A percentile compares a stretch with the other conserved stretches of the same genome.
These are phyloP conservation scores for Drosophila longiperda DNA, from an alignment of 2,888 invertebrate genomes.

Conservation along the genomic window DNA sequence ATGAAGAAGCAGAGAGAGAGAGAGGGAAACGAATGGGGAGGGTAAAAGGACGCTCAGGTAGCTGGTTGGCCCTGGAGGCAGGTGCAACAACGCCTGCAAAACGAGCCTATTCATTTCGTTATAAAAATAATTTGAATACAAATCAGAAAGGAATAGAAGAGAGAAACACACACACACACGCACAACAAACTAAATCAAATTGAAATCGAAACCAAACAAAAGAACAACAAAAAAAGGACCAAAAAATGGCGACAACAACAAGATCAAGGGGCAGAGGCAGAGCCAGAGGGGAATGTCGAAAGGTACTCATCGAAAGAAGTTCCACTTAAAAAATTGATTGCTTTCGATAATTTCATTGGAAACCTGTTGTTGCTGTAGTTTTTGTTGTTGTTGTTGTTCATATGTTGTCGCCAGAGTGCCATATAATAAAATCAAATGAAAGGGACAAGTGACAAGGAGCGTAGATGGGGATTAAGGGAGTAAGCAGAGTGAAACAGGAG, in stretches of 20 bases:
- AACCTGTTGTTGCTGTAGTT: slow-evolving; percentile 60
- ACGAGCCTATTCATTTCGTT: slow-evolving; percentile 62
- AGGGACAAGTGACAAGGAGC: slow-evolving; percentile 48
- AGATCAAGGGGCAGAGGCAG: neutral
- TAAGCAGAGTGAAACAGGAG: neutral
- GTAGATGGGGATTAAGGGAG: neutral
- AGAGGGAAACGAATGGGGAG: neutral
- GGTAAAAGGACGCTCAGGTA: slow-evolving; percentile 51
- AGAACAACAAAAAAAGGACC: slow-evolving; percentile 39
- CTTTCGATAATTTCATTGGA: slow-evolving; percentile 78
- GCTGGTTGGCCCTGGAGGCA: slow-evolving; percentile 27
- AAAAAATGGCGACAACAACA: slow-evolving; percentile 7
- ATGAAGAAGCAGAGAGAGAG: neutral
- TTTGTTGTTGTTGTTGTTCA: slow-evolving; percentile 37
- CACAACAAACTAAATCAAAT: slow-evolving; percentile 53
- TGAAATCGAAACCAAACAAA: slow-evolving; percentile 77
- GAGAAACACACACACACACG: slow-evolving; percentile 20
- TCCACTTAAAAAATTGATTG: slow-evolving; percentile 80
- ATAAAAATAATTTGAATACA: slow-evolving; percentile 76
- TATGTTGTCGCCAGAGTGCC: slow-evolving; percentile 57
- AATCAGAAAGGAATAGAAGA: slow-evolving; percentile 52
- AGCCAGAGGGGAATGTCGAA: slow-evolving; percentile 28
- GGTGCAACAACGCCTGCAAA: slow-evolving; percentile 49
- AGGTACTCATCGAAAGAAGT: slow-evolving; percentile 62
- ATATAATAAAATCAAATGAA: slow-evolving; percentile 74